These are phyloP conservation scores for Drosophila seguyi DNA, from an alignment of 1,140 invertebrate genomes.

Conservation along the genomic window DNA sequence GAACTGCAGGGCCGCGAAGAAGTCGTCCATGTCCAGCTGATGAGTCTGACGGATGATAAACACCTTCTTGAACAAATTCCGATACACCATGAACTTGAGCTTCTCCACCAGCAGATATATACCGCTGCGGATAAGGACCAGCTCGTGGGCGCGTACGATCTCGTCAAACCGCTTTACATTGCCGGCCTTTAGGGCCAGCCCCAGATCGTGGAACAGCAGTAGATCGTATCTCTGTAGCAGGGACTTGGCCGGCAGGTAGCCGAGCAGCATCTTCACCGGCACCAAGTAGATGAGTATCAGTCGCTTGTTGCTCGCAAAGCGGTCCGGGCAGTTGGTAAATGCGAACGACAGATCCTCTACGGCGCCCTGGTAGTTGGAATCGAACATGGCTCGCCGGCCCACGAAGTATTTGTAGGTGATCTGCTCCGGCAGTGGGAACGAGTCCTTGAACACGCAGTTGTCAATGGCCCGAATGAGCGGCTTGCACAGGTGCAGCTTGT, in stretches of 20 bases:
- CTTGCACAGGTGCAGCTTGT: conserved; percentile 98
- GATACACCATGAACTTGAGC: conserved; percentile 96
- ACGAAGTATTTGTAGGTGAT: conserved; percentile 99
- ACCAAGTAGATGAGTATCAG: conserved; percentile 98
- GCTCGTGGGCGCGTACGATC: conserved; percentile 94
- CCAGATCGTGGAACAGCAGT: conserved; percentile 95
- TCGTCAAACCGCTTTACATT: conserved; percentile 94
- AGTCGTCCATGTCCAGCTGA: conserved; percentile 94
- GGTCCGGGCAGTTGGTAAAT: conserved; percentile 94
- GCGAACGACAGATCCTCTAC: conserved; percentile 97
- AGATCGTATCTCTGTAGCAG: conserved; percentile 96
- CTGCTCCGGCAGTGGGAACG: conserved; percentile 94
- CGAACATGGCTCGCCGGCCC: conserved; percentile 98
- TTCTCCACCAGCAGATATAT: conserved; percentile 99
- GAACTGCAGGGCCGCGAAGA: conserved; percentile 92
- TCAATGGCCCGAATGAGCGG: conserved; percentile 98
- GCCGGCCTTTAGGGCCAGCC: conserved; percentile 94
- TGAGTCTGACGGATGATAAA: conserved; percentile 94
- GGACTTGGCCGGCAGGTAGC: conserved; percentile 93
- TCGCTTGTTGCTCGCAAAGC: conserved; percentile 95
- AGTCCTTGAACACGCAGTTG: conserved; percentile 94
- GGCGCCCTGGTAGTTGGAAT: conserved; percentile 97
- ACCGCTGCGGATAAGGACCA: conserved; percentile 97
- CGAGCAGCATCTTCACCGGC: conserved; percentile 98
- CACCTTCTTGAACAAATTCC: conserved; percentile 98